phyloP scores from a whole-genome alignment of 2,797 vertebrate species.

The Amblyraja radiata region DNA sequence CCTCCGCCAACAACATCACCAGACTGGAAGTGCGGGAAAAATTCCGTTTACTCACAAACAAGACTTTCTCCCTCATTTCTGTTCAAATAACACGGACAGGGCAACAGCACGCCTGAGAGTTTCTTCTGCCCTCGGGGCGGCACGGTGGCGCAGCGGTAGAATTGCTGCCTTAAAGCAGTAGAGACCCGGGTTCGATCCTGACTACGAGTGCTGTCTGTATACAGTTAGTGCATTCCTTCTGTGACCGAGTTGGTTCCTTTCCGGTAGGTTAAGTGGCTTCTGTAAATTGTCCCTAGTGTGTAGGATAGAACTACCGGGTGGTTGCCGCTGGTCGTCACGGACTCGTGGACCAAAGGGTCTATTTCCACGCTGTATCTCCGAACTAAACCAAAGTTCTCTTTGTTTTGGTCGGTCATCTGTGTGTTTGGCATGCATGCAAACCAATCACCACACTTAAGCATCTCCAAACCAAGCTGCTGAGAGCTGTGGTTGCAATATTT shows the following conservation, averaged over 20 bases:
- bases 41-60: background rate
- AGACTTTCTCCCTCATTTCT: background rate
- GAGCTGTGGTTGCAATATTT: background rate
- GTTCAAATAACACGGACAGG: background rate
- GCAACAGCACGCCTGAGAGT: background rate
- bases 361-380: too few species aligned
- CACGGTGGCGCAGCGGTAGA: too few species aligned
- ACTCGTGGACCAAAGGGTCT: too few species aligned
- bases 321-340: too few species aligned
- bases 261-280: too few species aligned
- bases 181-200: too few species aligned
- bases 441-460: background rate
- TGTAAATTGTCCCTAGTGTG: too few species aligned
- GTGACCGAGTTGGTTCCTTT: too few species aligned
- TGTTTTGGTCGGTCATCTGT: conserved; percentile 18
- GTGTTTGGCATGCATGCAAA: background rate
- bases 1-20: background rate
- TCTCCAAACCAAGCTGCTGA: conserved; percentile 22
- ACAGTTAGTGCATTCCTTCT: too few species aligned
- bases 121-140: background rate
- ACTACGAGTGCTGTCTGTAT: too few species aligned
- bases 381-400: background rate
- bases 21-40: background rate
- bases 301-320: too few species aligned
- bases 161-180: too few species aligned